Conservation (phyloP, 2,888 invertebrate species). For the Ochlodes sylvanus region DNA sequence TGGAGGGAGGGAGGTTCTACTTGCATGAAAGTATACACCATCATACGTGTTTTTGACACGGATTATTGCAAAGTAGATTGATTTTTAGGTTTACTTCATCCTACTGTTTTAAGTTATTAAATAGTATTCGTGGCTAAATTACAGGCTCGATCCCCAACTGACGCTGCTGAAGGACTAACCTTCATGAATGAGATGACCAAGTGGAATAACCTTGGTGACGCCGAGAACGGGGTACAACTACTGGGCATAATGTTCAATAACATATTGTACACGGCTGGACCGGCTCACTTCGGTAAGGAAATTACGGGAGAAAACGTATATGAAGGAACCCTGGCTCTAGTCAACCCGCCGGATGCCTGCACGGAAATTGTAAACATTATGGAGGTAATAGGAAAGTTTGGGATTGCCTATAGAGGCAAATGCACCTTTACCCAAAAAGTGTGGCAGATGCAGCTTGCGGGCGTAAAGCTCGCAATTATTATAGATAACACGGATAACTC, state of each 20-base stretch:
- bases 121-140: slow-evolving; percentile 35
- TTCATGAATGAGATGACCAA: slow-evolving; percentile 99
- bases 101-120: too few species aligned
- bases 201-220: slow-evolving; percentile 90
- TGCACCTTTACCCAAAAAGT: slow-evolving; percentile 99
- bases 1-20: too few species aligned
- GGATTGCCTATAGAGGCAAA: slow-evolving; percentile 94
- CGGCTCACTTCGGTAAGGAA: slow-evolving; percentile 95
- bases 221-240: slow-evolving; percentile 71
- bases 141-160: slow-evolving; percentile 93
- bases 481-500: slow-evolving; percentile 92
- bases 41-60: too few species aligned
- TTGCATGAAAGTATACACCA: too few species aligned
- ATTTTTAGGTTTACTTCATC: too few species aligned
- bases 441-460: slow-evolving; percentile 91
- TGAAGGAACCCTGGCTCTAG: slow-evolving; percentile 87
- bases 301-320: slow-evolving; percentile 86
- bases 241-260: slow-evolving; percentile 61
- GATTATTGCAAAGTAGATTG: too few species aligned
- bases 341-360: slow-evolving; percentile 90
- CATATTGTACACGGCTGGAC: slow-evolving; percentile 88
- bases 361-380: slow-evolving; percentile 82
- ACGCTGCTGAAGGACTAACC: slow-evolving; percentile 95
- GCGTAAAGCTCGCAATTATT: slow-evolving; percentile 94
- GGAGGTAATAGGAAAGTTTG: slow-evolving; percentile 89